phyloP scores from a whole-genome alignment of 1,140 invertebrate genomes.

The Drosophila neocordata region DNA sequence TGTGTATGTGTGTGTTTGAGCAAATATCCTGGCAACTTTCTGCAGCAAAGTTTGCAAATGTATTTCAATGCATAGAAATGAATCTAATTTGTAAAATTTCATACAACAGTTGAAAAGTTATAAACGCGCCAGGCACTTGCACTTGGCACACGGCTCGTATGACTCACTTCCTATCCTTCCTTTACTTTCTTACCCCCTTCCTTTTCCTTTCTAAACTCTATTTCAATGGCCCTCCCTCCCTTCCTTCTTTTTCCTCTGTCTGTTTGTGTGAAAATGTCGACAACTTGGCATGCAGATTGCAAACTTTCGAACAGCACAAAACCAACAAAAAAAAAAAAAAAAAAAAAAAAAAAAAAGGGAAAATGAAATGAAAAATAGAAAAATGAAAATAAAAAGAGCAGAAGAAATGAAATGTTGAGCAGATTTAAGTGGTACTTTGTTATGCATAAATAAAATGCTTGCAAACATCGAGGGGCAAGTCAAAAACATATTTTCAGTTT shows the following conservation, averaged over 20 bases:
- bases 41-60: constrained; percentile 79
- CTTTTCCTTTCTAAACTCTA: constrained; percentile 33
- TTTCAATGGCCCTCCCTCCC: constrained; percentile 23
- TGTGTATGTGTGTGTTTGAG: constrained; percentile 37
- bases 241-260: constrained; percentile 19
- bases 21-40: constrained; percentile 76
- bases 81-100: constrained; percentile 82
- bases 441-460: constrained; percentile 80
- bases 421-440: constrained; percentile 80
- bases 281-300: constrained; percentile 80
- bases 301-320: constrained; percentile 72
- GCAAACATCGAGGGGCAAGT: constrained; percentile 62
- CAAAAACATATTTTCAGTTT: constrained; percentile 77
- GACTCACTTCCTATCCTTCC: constrained; percentile 2
- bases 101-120: constrained; percentile 81
- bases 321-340: constrained; percentile 34
- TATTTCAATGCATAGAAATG: constrained; percentile 82
- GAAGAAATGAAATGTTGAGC: constrained; percentile 53
- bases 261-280: constrained; percentile 80
- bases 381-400: constrained; percentile 17
- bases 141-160: constrained; percentile 62
- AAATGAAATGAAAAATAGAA: constrained; percentile 20
- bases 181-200: not conserved
- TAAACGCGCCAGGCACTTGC: constrained; percentile 77
- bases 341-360: too few relatives aligned